Evolutionary conservation across 1,140 invertebrate genomes (phyloP), one percentile per base, ranked within the genome.

Genomic region (Drosophila truncata): DNA sequence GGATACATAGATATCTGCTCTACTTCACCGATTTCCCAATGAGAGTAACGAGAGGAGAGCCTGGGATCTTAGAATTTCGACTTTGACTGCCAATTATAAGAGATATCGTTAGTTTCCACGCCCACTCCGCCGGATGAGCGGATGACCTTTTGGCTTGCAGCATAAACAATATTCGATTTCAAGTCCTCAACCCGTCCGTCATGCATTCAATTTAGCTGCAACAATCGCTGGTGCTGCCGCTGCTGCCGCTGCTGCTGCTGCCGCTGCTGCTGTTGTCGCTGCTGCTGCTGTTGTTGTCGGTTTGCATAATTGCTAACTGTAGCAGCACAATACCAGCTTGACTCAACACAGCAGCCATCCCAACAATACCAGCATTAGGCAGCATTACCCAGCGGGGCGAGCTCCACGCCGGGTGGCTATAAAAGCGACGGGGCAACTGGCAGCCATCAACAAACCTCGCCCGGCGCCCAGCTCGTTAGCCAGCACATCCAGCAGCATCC

Each of bases 291-390:
- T 33, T 63, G 50, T 72, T 70, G 57, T 58, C 59, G 52, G 66
- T 87, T 88, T 88, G 80, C 85, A 88, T 90, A 90, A 90, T 80
- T 78, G 72, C 81, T 67, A 85, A 88, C 64, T 88, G 85, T 88
- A 88, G 85, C 84, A 88, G 81, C 85, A 82, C 76, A 78, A 74
- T 78, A 64, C 70, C 46, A 46, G 20, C 50, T 54, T 18, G 29
- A 37, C 14, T 37, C 52, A 55, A 37, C 52, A 20, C 52, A 55
- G 33, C 52, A 54, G 50, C 52, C 52, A 37, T 37, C 31, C 50
- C 18, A 35, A 33, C 50, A 33, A 52, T 52, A 9, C 50, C 49
- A 52, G 18, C 50, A 35, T 33, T 54, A 35, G 20, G 0, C 29
- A 20, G 49, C 49, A 33, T 33, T 52, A 33, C 29, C 49, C 49